Base-by-base conservation (phyloP, 2,113 vertebrate genomes). In the Sula dactylatra region DNA sequence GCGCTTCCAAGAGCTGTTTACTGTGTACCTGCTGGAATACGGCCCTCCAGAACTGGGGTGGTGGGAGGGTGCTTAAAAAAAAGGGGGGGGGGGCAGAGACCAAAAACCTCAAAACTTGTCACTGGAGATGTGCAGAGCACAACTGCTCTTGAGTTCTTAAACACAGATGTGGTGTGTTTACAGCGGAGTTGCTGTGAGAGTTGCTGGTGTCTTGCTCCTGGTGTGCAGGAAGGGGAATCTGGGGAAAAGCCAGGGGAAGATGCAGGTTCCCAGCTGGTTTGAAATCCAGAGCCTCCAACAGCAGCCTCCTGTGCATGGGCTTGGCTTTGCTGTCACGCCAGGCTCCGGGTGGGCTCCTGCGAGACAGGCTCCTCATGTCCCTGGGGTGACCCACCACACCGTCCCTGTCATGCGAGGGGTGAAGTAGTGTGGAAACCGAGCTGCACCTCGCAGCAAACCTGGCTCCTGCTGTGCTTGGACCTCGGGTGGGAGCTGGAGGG, bases 151-250 rank as follows among this genome's bases (percentile, higher is more conserved):
- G 26, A 8, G 6, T 38, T 17, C 15, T 16, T 8, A 3, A 15
- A 0, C 9, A 1, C 18, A 4, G 34, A 4, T 4, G 6, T 3
- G 17, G 10, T 0, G 16, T 11, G 36, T 27, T 25, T 5, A 2
- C 20, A n/a, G 45, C 29, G 1, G 29, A 7, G 55, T 17, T 12
- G 3, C 65, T 40, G 27, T 19, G 9, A 5, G 10, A 9, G 29
- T 2, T 56, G n/a, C n/a, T 34, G 64, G 13, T 38, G 36, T 26
- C 29, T 20, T 2, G 3, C 19, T 67, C 18, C 24, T 22, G 34
- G 19, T 24, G 21, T 6, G 10, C 0, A 5, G 49, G 56, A 38
- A 38, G n/a, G 24, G 31, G 50, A 61, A 26, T 2, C 1, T 1
- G 7, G 54, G 47, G 9, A 36, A 44, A 15, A 42, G n/a, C 1